Conservation (phyloP, 2,797 vertebrate genomes). For the Lithobates sylvaticus region DNA sequence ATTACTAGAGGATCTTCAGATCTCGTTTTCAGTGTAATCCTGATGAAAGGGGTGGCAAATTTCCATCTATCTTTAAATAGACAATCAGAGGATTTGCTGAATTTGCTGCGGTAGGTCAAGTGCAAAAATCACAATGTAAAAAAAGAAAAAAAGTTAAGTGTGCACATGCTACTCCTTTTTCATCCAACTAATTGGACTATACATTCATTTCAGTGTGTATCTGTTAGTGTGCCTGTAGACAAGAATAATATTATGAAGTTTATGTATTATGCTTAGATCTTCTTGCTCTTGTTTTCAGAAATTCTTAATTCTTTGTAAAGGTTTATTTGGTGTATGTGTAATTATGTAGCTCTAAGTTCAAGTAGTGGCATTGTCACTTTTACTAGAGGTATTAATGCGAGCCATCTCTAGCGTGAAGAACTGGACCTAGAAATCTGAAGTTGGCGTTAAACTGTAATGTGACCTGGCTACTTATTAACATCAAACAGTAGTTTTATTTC, state of each 20-base stretch:
- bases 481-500: constrained; percentile 62
- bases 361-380: not conserved
- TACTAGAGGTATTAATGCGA: constrained; percentile 55
- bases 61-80: constrained; percentile 80
- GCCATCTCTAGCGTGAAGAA: constrained; percentile 66
- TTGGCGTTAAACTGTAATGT: constrained; percentile 61
- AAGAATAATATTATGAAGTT: not conserved
- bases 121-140: constrained; percentile 70
- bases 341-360: not conserved
- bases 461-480: constrained; percentile 75
- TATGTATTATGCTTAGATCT: not conserved
- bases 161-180: not conserved
- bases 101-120: constrained; percentile 86
- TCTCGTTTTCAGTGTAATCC: constrained; percentile 80
- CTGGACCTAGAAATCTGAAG: constrained; percentile 53
- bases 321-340: not conserved
- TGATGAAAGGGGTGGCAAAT: constrained; percentile 73
- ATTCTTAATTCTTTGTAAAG: not conserved
- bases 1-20: constrained; percentile 79
- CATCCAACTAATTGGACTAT: not conserved
- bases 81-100: constrained; percentile 79
- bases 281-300: not conserved
- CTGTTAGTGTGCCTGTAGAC: not conserved
- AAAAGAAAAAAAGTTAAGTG: constrained; percentile 15
- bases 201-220: not conserved